phyloP scores from a whole-genome alignment of 2,797 vertebrate genomes.

The Darevskia mixta region DNA sequence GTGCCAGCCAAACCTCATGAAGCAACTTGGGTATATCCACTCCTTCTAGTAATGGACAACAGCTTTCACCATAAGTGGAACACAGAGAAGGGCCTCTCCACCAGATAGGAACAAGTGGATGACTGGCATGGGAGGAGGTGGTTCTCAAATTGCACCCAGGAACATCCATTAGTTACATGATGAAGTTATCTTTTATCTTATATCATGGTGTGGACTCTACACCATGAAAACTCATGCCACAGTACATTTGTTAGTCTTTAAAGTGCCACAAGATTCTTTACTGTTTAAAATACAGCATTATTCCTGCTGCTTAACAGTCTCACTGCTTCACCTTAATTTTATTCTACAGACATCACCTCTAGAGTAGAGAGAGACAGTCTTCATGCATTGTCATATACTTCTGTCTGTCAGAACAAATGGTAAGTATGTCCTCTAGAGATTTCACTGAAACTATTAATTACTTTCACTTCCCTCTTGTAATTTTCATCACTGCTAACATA shows the following conservation, averaged over 20 bases:
- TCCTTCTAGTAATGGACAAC: too few species aligned
- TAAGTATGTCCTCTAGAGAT: neutral
- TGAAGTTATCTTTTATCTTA: neutral
- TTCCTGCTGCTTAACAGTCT: neutral
- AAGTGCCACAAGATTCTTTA: neutral
- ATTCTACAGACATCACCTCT: neutral
- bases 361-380: neutral
- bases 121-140: too few species aligned
- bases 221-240: neutral
- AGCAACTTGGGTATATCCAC: too few species aligned
- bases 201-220: neutral
- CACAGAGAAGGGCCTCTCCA: too few species aligned
- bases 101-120: too few species aligned
- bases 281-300: neutral
- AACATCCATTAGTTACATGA: neutral
- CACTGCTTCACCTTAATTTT: neutral
- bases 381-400: slow-evolving; percentile 6
- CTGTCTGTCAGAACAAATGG: neutral
- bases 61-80: neutral
- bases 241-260: neutral
- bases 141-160: too few species aligned
- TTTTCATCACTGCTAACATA: neutral
- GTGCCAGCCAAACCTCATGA: too few species aligned
- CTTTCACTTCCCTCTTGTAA: slow-evolving; percentile 7
- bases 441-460: neutral